phyloP scores from a whole-genome alignment of 1,140 invertebrate genomes.

The Protaetia brevitarsis region DNA sequence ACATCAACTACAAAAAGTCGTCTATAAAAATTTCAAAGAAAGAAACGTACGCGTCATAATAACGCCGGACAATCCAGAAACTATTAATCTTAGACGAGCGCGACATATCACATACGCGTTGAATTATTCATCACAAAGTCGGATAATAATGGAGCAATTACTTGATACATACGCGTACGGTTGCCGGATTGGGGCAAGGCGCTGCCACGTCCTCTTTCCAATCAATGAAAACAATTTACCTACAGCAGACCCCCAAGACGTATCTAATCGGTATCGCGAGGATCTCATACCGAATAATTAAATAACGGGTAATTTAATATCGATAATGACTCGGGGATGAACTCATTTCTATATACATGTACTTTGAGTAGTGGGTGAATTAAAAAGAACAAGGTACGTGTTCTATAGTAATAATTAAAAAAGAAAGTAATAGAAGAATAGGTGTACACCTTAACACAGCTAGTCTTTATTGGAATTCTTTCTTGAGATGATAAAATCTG shows the following conservation, averaged over 20 bases:
- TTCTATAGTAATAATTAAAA: too few species aligned
- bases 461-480: too few species aligned
- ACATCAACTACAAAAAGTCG: constrained; percentile 5
- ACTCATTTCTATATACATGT: too few species aligned
- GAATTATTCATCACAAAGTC: constrained; percentile 16
- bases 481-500: too few species aligned
- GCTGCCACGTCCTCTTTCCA: background rate
- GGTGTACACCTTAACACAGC: too few species aligned
- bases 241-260: background rate
- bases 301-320: constrained; percentile 10
- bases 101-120: constrained; percentile 14
- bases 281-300: background rate
- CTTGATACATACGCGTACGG: background rate
- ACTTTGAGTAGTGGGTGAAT: too few species aligned
- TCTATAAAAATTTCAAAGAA: constrained; percentile 3
- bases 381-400: too few species aligned
- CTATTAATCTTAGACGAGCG: constrained; percentile 2
- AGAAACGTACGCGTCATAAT: constrained; percentile 11
- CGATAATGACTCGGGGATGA: constrained; percentile 12
- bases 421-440: too few species aligned
- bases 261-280: background rate
- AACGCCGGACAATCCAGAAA: constrained; percentile 9
- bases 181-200: background rate
- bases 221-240: constrained; percentile 11
- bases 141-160: constrained; percentile 10